Evolutionary conservation across 2,888 invertebrate species (phyloP), one percentile per base, ranked within the genome.

Genomic region (Drosophila antonietae): DNA sequence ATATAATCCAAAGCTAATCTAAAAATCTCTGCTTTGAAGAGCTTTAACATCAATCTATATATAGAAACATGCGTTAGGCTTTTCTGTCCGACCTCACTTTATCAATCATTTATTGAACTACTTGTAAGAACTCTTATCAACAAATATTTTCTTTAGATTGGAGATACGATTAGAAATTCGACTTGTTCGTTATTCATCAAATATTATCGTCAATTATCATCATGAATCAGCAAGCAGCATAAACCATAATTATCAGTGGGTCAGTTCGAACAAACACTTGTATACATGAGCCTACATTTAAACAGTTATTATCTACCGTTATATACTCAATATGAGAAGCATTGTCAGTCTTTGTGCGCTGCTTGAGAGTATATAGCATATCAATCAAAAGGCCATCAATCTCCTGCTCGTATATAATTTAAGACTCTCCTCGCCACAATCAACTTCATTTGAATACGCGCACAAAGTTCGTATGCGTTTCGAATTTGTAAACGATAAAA

Each of bases 401-500:
- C 28, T 47, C n/a, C n/a, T 3, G 20, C 4, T 37, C 9, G 15
- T 6, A 53, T 53, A 53, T 53, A 53, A 53, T 53, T 53, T 53
- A 5, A 20, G 52, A 37, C 33, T 8, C 52, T 5, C 8, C 18
- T 56, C 39, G 14, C 7, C 15, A 5, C 14, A 14, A 20, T 10
- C 6, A 7, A 20, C 47, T 39, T 39, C 23, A 8, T 18, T 28
- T 35, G 7, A 2, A 8, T 15, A 31, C 5, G 7, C 28, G 14
- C 15, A n/a, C 35, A 51, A 33, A 46, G 18, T 67, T 47, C 41
- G 39, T 41, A 58, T 55, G 59, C 56, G 46, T 35, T 55, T 56
- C 10, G 47, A 64, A 52, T 63, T 23, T 44, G 14, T 49, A 41
- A 39, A 43, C 46, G 56, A 64, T 65, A 63, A 81, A 85, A 86